These are phyloP conservation scores for Crotalus tigris DNA, from an alignment of 2,113 vertebrate species.

Conservation along the genomic window DNA sequence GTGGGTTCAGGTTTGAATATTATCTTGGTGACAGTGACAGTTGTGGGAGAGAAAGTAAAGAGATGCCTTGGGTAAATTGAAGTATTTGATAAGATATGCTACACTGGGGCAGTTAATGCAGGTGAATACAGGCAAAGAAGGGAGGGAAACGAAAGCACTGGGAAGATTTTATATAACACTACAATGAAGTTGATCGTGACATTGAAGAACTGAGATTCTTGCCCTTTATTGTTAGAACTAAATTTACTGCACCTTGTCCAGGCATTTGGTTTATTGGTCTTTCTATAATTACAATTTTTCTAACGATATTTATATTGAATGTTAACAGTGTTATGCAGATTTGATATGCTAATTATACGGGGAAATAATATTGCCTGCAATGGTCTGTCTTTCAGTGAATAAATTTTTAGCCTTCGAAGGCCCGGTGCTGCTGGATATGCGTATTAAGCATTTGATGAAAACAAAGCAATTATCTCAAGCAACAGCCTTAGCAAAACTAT, in stretches of 20 bases:
- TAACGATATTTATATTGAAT: slow-evolving; percentile 1
- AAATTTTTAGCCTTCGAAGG: slow-evolving; percentile 87
- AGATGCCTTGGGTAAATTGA: neutral
- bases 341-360: slow-evolving; percentile 18
- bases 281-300: neutral
- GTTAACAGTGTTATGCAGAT: slow-evolving; percentile 36
- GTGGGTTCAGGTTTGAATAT: neutral
- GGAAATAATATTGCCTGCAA: slow-evolving; percentile 16
- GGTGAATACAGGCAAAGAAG: neutral
- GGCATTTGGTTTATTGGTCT: neutral
- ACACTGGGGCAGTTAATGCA: neutral
- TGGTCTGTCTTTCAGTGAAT: slow-evolving; percentile 77
- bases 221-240: neutral
- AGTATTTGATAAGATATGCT: neutral
- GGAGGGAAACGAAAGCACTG: neutral
- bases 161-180: neutral
- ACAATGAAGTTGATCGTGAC: neutral
- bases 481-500: slow-evolving; percentile 85
- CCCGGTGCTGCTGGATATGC: slow-evolving; percentile 86
- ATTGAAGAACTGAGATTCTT: neutral
- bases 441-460: slow-evolving; percentile 94
- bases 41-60: neutral
- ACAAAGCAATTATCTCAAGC: slow-evolving; percentile 80
- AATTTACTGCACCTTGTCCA: neutral
- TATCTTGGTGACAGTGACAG: neutral